Evolutionary conservation across 2,797 vertebrate species (phyloP), one percentile per base, ranked within the genome.

Genomic region (Aplochiton taeniatus): DNA sequence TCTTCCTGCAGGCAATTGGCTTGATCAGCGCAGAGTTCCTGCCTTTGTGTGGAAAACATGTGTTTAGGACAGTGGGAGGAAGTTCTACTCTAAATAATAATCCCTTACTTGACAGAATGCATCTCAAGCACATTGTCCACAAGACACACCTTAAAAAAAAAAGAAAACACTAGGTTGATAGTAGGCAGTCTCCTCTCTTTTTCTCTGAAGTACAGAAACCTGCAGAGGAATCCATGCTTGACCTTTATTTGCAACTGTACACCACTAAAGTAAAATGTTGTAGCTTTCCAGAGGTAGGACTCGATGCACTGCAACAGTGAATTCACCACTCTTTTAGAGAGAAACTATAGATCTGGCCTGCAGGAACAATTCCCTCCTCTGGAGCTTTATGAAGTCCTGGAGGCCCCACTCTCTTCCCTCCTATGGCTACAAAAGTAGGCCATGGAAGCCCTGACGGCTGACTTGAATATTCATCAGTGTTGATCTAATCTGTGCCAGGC

Each of bases 401-500:
- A 31, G 31, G 31, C 31, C 31, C 31, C 31, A 31, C 31, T 31
- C 9, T 73, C 74, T 59, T 16, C 67, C 55, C 46, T 76, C 19
- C 68, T 50, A 43, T 73, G 42, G 49, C 71, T 83, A 0, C 68
- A 19, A 84, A 76, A 72, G 74, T 83, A 62, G 69, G 79, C 65
- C 75, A 70, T 53, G 68, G 77, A 72, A 47, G 61, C 1, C 31
- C 31, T n/a, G 75, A 73, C 69, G 68, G 66, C 61, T 50, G 69
- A 54, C 78, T 4, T 90, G 82, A 88, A 90, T 90, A 90, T 87
- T 88, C 80, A 91, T 86, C 63, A 73, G 81, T 88, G 88, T 91
- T 89, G 88, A 90, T 77, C 87, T 90, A 89, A 89, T 89, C 83
- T 85, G 88, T 89, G 88, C 88, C 90, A 89, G 86, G 84, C 84